Conservation (phyloP, 2,888 invertebrate species). For the Agrochola litura region DNA sequence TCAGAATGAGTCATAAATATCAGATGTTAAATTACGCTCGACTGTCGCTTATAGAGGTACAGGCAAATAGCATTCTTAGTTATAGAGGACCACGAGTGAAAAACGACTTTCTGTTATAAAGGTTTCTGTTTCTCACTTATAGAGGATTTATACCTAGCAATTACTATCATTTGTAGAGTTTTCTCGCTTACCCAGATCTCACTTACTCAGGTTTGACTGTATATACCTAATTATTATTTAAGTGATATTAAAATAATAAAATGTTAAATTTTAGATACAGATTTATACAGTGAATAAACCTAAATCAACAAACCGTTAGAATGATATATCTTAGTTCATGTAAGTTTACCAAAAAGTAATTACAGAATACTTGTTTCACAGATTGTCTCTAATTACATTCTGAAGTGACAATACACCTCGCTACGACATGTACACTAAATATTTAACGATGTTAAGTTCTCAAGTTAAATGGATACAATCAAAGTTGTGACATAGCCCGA, state of each 20-base stretch:
- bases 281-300: neutral
- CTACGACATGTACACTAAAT: conserved; percentile 65
- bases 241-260: neutral
- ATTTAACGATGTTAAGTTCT: conserved; percentile 72
- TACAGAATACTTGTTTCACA: conserved; percentile 38
- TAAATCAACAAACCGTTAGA: neutral
- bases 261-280: neutral
- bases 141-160: too few species aligned
- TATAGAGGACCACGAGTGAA: too few species aligned
- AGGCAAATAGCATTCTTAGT: too few species aligned
- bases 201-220: too few species aligned
- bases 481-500: conserved; percentile 78
- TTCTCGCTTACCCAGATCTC: too few species aligned
- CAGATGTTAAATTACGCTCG: too few species aligned
- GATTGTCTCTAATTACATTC: conserved; percentile 57
- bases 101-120: too few species aligned
- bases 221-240: neutral
- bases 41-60: too few species aligned
- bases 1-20: too few species aligned
- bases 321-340: neutral
- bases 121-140: too few species aligned
- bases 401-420: conserved; percentile 52
- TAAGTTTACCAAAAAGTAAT: conserved; percentile 36
- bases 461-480: conserved; percentile 81
- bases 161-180: too few species aligned